These are phyloP conservation scores for Chamaea fasciata DNA, from an alignment of 2,113 vertebrate species.

Conservation along the genomic window DNA sequence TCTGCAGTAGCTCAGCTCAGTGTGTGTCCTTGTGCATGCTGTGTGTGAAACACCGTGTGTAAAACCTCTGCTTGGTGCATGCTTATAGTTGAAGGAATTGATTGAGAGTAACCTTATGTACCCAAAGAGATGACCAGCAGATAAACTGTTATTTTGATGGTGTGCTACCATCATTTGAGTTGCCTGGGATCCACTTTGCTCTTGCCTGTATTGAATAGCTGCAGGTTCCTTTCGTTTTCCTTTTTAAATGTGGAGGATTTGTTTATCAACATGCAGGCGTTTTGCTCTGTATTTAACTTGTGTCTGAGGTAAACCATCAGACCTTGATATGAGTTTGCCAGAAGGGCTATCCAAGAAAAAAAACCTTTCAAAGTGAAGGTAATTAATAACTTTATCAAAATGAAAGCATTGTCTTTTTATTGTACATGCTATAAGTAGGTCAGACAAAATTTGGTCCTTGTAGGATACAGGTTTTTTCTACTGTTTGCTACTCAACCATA, in stretches of 20 bases:
- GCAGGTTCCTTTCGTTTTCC: background rate
- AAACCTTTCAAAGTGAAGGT: rapidly evolving
- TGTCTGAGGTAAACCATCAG: background rate
- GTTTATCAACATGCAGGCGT: rapidly evolving
- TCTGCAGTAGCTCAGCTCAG: background rate
- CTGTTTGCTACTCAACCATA: background rate
- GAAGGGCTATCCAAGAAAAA: background rate
- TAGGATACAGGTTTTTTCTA: rapidly evolving
- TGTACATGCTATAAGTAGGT: rapidly evolving
- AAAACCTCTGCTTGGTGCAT: background rate
- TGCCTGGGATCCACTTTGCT: background rate
- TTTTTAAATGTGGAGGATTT: background rate
- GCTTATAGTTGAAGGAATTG: background rate
- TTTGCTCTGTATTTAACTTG: background rate
- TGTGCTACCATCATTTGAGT: rapidly evolving
- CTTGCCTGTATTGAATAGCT: background rate
- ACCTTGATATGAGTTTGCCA: background rate
- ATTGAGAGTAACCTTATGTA: too few relatives aligned
- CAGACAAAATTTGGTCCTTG: background rate
- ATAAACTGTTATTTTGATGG: background rate
- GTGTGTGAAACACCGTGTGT: background rate
- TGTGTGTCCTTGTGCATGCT: background rate
- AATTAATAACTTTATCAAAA: background rate
- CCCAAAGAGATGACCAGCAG: background rate
- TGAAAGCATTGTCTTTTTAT: background rate